Conservation (phyloP, 2,113 vertebrate genomes). For the Pipa parva region DNA sequence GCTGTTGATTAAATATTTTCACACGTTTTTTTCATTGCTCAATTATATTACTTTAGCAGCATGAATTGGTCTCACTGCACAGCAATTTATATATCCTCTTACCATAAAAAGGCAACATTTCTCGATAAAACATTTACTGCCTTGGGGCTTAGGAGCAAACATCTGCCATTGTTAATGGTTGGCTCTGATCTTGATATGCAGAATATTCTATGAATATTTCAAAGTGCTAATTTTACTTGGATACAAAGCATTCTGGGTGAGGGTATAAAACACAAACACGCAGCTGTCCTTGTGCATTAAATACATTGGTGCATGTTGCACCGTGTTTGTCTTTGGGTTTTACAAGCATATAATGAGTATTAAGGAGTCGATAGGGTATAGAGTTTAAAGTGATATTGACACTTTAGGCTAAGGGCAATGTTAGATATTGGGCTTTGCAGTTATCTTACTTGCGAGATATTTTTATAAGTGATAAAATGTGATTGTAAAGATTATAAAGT, state of each 20-base stretch:
- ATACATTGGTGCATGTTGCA: not conserved
- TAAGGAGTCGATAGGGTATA: too few relatives aligned
- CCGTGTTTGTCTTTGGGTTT: not conserved
- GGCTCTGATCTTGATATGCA: slow-evolving; percentile 11
- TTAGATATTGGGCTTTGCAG: too few relatives aligned
- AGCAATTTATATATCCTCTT: slow-evolving; percentile 28
- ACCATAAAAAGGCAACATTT: slow-evolving; percentile 21
- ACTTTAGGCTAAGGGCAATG: too few relatives aligned
- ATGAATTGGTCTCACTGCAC: slow-evolving; percentile 14
- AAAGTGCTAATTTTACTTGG: not conserved
- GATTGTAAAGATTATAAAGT: too few relatives aligned
- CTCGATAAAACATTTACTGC: slow-evolving; percentile 7
- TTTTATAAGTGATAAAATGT: too few relatives aligned
- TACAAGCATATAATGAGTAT: not conserved
- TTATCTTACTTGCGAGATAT: too few relatives aligned
- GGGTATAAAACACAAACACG: not conserved
- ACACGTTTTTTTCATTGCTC: slow-evolving; percentile 40
- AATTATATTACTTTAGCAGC: slow-evolving; percentile 35
- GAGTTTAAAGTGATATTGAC: too few relatives aligned
- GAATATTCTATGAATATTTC: slow-evolving; percentile 12
- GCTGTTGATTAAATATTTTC: slow-evolving; percentile 38
- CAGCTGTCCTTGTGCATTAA: not conserved
- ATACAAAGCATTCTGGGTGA: slow-evolving; percentile 1
- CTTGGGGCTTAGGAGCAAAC: slow-evolving; percentile 27
- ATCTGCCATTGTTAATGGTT: slow-evolving; percentile 27